phyloP scores from a whole-genome alignment of 1,140 invertebrate species.

The Cydia fagiglandana region DNA sequence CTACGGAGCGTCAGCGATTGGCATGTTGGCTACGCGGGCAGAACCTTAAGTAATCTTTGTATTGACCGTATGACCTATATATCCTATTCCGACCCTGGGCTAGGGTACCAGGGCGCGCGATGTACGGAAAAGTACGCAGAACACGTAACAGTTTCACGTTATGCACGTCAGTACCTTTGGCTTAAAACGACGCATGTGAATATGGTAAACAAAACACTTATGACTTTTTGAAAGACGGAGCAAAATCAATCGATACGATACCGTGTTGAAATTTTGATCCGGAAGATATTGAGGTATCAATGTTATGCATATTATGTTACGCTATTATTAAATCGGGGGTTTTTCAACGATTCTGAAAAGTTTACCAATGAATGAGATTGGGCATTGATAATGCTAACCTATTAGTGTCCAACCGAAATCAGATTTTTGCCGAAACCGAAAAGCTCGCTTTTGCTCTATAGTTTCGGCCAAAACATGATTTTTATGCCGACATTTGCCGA shows the following conservation, averaged over 20 bases:
- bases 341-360: too few species aligned
- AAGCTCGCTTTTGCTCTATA: too few species aligned
- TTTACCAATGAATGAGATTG: too few species aligned
- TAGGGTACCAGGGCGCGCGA: constrained; percentile 52
- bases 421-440: too few species aligned
- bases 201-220: neutral
- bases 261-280: neutral
- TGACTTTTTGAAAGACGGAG: neutral
- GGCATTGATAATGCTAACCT: too few species aligned
- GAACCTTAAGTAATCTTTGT: too few species aligned
- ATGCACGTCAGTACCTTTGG: neutral
- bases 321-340: neutral
- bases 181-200: neutral
- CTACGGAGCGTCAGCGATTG: too few species aligned
- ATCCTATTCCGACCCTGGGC: constrained; percentile 22
- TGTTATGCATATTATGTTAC: neutral
- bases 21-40: too few species aligned
- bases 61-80: neutral
- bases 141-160: constrained; percentile 56
- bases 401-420: too few species aligned
- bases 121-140: constrained; percentile 53
- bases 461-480: too few species aligned
- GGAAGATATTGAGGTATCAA: neutral
- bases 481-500: too few species aligned
- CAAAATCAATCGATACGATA: neutral